phyloP scores from a whole-genome alignment of 1,140 invertebrate genomes.

The Aradophagus sp. region DNA sequence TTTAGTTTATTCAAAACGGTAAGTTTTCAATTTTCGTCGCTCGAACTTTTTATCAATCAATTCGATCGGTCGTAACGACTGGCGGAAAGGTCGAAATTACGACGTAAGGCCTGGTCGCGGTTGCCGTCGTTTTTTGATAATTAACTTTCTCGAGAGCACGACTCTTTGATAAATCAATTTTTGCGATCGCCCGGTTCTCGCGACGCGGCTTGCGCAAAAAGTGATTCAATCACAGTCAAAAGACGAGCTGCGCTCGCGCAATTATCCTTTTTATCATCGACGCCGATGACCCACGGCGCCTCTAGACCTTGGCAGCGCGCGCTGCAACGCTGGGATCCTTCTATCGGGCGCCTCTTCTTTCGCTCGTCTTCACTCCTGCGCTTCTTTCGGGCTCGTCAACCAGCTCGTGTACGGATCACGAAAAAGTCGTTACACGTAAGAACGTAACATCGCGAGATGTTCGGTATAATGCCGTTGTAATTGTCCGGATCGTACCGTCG shows the following conservation, averaged over 20 bases:
- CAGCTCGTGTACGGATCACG: constrained; percentile 51
- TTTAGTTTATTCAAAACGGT: too few species aligned
- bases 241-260: constrained; percentile 48
- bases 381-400: constrained; percentile 55
- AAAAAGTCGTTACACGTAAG: constrained; percentile 67
- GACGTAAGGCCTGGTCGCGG: too few species aligned
- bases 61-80: too few species aligned
- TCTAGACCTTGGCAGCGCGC: constrained; percentile 65
- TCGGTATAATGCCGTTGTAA: too few species aligned
- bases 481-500: constrained; percentile 68
- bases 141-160: constrained; percentile 11
- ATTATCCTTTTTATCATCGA: constrained; percentile 56
- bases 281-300: constrained; percentile 62
- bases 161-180: constrained; percentile 15
- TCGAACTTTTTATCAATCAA: too few species aligned
- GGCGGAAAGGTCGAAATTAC: too few species aligned
- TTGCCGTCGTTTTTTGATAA: too few species aligned
- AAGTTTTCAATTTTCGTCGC: too few species aligned
- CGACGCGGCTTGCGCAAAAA: constrained; percentile 24
- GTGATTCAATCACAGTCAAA: constrained; percentile 42
- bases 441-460: constrained; percentile 64
- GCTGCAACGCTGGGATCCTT: constrained; percentile 46
- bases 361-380: constrained; percentile 29
- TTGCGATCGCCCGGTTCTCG: constrained; percentile 7
- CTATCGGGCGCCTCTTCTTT: constrained; percentile 59